A percentile compares a stretch with the other conserved stretches of the same genome.
Evolutionary conservation across 2,797 vertebrate species (phyloP).

Genomic region (Pantherophis alleghaniensis): DNA sequence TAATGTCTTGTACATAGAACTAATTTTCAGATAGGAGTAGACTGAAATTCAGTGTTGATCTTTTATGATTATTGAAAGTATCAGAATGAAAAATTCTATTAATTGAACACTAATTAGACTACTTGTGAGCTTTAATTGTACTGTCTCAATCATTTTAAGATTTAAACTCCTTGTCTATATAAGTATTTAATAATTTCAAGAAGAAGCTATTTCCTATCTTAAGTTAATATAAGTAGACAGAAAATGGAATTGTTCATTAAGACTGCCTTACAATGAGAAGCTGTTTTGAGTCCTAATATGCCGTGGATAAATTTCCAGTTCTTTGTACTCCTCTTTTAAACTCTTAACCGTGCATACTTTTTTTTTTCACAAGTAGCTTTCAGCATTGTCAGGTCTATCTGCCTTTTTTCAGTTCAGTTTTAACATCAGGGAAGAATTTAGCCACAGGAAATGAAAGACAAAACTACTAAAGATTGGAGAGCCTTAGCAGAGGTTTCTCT

Average conservation of each 20-base stretch:
- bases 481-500: constrained; percentile 36
- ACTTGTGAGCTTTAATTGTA: not conserved
- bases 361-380: not conserved
- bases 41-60: not conserved
- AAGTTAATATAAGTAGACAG: constrained; percentile 34
- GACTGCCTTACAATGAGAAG: constrained; percentile 57
- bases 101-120: not conserved
- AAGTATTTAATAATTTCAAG: constrained; percentile 9
- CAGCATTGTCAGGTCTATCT: not conserved
- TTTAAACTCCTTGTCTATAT: constrained; percentile 32
- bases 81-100: not conserved
- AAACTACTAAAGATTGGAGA: constrained; percentile 17
- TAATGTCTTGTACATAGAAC: constrained; percentile 46
- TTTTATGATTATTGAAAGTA: constrained; percentile 5
- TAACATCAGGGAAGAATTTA: constrained; percentile 22
- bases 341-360: not conserved
- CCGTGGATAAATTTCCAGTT: constrained; percentile 27
- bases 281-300: constrained; percentile 18
- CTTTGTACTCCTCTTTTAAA: not conserved
- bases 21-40: constrained; percentile 9
- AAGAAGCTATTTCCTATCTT: constrained; percentile 35
- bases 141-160: not conserved
- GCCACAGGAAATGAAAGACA: not conserved
- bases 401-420: not conserved
- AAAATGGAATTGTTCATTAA: constrained; percentile 32